Percentiles rank a stretch among this genome's conserved stretches.
These are phyloP conservation scores for Gambusia affinis DNA, from an alignment of 2,113 vertebrate genomes.

Conservation along the genomic window DNA sequence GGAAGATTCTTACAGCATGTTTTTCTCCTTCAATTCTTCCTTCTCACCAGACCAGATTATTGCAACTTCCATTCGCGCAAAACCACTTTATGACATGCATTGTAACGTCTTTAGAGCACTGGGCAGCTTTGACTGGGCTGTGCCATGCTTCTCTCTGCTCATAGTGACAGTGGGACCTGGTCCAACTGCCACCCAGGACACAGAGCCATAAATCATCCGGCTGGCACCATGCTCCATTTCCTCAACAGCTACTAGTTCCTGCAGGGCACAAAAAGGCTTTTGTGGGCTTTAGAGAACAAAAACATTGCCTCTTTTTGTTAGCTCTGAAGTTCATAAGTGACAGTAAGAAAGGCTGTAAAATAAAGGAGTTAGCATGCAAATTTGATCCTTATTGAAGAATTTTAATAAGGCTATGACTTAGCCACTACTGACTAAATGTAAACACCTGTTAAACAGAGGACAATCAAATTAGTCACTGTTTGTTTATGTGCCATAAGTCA, in stretches of 20 bases:
- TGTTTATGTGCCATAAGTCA: slow-evolving; percentile 23
- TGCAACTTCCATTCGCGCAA: slow-evolving; percentile 84
- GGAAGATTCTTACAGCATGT: slow-evolving; percentile 87
- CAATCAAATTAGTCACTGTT: slow-evolving; percentile 55
- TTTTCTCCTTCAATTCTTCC: slow-evolving; percentile 89
- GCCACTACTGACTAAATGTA: slow-evolving; percentile 42
- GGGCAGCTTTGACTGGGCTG: slow-evolving; percentile 87
- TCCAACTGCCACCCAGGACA: slow-evolving; percentile 96
- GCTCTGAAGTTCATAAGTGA: slow-evolving; percentile 76
- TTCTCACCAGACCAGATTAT: slow-evolving; percentile 86
- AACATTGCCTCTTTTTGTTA: slow-evolving; percentile 63
- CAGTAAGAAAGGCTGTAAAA: slow-evolving; percentile 42
- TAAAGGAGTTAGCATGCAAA: slow-evolving; percentile 21
- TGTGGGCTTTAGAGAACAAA: slow-evolving; percentile 81
- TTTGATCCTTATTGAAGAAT: slow-evolving; percentile 16
- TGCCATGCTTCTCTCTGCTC: slow-evolving; percentile 82
- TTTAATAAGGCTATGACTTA: slow-evolving; percentile 52
- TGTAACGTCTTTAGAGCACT: slow-evolving; percentile 89
- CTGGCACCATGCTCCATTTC: slow-evolving; percentile 88
- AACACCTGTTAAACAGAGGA: slow-evolving; percentile 65
- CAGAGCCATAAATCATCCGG: slow-evolving; percentile 98
- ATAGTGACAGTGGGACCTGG: slow-evolving; percentile 94
- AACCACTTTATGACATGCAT: slow-evolving; percentile 95
- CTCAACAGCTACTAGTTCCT: slow-evolving; percentile 86
- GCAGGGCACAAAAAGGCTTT: slow-evolving; percentile 90